Evolutionary conservation across 2,888 invertebrate genomes (phyloP), one percentile per base, ranked within the genome.

Genomic region (Drosophila buzzatii): DNA sequence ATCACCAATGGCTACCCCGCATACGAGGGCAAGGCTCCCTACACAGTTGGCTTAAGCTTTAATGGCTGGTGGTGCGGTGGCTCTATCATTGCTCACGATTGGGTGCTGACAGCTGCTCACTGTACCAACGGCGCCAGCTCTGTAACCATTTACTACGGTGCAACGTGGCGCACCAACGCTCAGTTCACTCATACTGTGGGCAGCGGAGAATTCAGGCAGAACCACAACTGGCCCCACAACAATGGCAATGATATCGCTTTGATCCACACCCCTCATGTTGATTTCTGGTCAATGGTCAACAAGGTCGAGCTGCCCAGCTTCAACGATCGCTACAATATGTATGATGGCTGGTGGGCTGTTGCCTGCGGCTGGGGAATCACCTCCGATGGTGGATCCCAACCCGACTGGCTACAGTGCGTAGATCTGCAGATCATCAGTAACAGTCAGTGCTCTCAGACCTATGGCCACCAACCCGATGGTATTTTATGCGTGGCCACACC

Each of bases 41-140:
- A 91, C 67, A 89, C 90, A 51, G 87, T 91, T 12, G 91, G 90
- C 12, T 79, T 91, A 52, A 66, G 69, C 35, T 84, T 91, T 59
- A 77, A 68, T 49, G 73, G 73, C 56, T 85, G 82, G 76, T 91
- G 85, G 87, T 91, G 91, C 61, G 90, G 91, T 63, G 91, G 91
- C 61, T 85, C 91, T 8, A 67, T 91, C 57, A 91, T 91, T 63
- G 82, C 76, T 8, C 64, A 81, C 42, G 73, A 58, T 37, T 91
- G 83, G 81, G 73, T 91, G n/a, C 64, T 91, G 51, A 91, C 91
- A 27, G 91, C 91, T 53, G 91, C 91, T 69, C 91, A 91, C 66
- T 91, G 91, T 76, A 82, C 90, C 35, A 77, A 83, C 20, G 62
- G 62, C 0, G 70, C 82, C 23, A 16, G 55, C 37, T 74, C 77